A percentile compares a stretch with the other conserved stretches of the same genome.
Evolutionary conservation across 2,113 vertebrate species (phyloP).

Genomic region (Callipepla squamata): DNA sequence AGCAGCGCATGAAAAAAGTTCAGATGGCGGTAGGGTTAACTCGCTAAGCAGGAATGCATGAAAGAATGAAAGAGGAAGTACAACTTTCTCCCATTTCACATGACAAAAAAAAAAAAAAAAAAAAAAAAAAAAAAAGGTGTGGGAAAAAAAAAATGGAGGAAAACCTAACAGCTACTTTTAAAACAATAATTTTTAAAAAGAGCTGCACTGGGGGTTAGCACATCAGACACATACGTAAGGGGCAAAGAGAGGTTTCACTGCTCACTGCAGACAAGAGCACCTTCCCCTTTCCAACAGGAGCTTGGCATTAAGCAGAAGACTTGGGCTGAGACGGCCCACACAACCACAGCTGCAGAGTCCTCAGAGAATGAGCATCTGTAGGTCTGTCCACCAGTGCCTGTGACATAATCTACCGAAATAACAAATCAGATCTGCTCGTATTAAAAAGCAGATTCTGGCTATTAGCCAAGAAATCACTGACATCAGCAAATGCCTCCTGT

Average conservation of each 20-base stretch:
- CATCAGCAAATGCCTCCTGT: background rate
- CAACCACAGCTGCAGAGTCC: background rate
- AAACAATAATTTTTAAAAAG: no score
- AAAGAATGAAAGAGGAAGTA: slow-evolving; percentile 24
- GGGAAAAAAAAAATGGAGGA: background rate
- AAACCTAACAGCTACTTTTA: background rate
- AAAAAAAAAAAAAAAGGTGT: background rate
- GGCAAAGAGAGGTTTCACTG: background rate
- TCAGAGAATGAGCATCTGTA: background rate
- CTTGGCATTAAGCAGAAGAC: background rate
- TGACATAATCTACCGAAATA: background rate
- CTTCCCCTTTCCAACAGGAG: background rate
- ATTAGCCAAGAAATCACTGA: background rate
- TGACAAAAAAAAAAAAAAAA: background rate
- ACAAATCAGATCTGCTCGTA: background rate
- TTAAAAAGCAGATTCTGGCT: background rate
- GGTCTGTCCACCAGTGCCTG: background rate
- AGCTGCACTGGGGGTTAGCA: no score
- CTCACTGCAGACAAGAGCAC: background rate
- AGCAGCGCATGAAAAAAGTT: accelerated
- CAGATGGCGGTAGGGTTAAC: background rate
- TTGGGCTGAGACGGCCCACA: background rate
- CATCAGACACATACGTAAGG: accelerated
- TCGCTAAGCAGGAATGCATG: background rate
- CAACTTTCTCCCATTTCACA: slow-evolving; percentile 32